These are phyloP conservation scores for Galerucella pusilla DNA, from an alignment of 2,888 invertebrate genomes.

Conservation along the genomic window DNA sequence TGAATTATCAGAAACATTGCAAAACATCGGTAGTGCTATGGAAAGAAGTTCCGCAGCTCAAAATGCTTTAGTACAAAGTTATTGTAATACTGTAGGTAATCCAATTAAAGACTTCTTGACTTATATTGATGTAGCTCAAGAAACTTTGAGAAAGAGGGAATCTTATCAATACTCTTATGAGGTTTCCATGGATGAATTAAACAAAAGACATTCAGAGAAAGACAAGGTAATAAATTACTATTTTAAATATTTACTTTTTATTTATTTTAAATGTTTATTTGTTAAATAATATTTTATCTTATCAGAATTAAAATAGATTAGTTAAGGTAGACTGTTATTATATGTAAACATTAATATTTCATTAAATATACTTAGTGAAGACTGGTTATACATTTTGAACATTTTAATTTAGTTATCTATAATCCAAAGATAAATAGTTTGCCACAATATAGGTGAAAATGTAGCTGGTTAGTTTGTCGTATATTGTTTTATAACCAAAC, in stretches of 20 bases:
- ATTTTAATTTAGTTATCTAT: background rate
- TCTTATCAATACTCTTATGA: slow-evolving; percentile 75
- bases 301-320: too few relatives aligned
- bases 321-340: too few relatives aligned
- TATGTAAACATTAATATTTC: too few relatives aligned
- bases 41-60: slow-evolving; percentile 67
- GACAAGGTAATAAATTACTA: slow-evolving; percentile 67
- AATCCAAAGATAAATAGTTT: background rate
- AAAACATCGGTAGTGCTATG: slow-evolving; percentile 65
- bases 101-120: slow-evolving; percentile 72
- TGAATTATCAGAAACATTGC: slow-evolving; percentile 65
- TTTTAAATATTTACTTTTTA: background rate
- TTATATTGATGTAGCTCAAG: slow-evolving; percentile 76
- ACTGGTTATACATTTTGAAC: background rate
- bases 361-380: background rate
- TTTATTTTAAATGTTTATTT: too few relatives aligned
- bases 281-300: too few relatives aligned
- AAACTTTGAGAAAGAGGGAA: slow-evolving; percentile 73
- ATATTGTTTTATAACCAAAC: too few relatives aligned
- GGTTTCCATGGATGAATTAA: slow-evolving; percentile 71
- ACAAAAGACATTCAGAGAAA: slow-evolving; percentile 71
- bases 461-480: too few relatives aligned
- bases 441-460: too few relatives aligned
- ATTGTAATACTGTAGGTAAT: slow-evolving; percentile 62
- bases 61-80: slow-evolving; percentile 64